These are phyloP conservation scores for Brenthis hecate DNA, from an alignment of 2,888 invertebrate species.

Conservation along the genomic window DNA sequence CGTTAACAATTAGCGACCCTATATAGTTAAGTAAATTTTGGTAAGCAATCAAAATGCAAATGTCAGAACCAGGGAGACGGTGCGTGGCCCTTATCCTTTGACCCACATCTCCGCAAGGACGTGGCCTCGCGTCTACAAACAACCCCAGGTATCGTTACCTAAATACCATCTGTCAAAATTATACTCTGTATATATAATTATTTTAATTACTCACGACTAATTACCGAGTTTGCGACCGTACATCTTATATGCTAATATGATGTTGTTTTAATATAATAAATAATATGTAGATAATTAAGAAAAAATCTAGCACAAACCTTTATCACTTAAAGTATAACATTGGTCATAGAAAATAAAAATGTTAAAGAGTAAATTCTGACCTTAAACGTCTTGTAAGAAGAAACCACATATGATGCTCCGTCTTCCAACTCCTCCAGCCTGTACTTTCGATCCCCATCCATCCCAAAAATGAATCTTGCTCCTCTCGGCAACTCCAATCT, in stretches of 20 bases:
- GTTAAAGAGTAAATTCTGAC: constrained; percentile 66
- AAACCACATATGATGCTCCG: constrained; percentile 96
- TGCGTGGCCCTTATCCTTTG: constrained; percentile 68
- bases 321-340: constrained; percentile 19
- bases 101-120: constrained; percentile 78
- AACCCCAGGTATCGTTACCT: constrained; percentile 14
- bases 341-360: neutral
- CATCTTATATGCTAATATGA: constrained; percentile 2
- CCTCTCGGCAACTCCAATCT: constrained; percentile 94
- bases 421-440: constrained; percentile 93
- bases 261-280: constrained; percentile 4
- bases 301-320: constrained; percentile 12
- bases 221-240: neutral
- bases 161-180: constrained; percentile 24
- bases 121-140: constrained; percentile 53
- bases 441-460: constrained; percentile 94
- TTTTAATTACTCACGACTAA: constrained; percentile 5
- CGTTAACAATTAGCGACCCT: constrained; percentile 63
- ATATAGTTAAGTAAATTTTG: constrained; percentile 45
- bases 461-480: constrained; percentile 94
- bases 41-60: constrained; percentile 78
- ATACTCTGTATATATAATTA: constrained; percentile 9
- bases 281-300: constrained; percentile 30
- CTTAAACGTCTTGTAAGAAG: constrained; percentile 95
- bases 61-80: constrained; percentile 48